These are phyloP conservation scores for Embiotoca jacksoni DNA, from an alignment of 2,113 vertebrate species.

Conservation along the genomic window DNA sequence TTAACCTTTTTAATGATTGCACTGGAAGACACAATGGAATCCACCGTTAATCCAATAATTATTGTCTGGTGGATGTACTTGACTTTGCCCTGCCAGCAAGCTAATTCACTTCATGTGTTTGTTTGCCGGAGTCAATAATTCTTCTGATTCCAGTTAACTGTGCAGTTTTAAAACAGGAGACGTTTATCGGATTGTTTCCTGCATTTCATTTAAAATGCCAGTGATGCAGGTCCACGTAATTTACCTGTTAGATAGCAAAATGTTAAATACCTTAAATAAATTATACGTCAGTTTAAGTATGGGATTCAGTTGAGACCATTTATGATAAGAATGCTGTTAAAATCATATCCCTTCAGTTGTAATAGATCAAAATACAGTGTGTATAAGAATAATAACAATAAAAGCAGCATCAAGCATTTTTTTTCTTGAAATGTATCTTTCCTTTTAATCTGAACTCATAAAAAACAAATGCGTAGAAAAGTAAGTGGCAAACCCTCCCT, in stretches of 20 bases:
- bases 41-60: slow-evolving; percentile 73
- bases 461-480: too few species aligned
- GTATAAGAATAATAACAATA: not conserved
- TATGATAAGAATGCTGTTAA: not conserved
- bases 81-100: slow-evolving; percentile 46
- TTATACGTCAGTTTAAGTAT: not conserved
- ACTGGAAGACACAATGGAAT: slow-evolving; percentile 57
- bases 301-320: not conserved
- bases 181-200: slow-evolving; percentile 40
- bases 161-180: not conserved
- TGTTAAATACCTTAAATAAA: slow-evolving; percentile 3
- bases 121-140: slow-evolving; percentile 63
- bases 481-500: too few species aligned
- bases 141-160: slow-evolving; percentile 58
- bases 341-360: not conserved
- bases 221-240: not conserved
- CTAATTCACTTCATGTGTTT: slow-evolving; percentile 64
- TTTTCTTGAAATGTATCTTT: too few species aligned
- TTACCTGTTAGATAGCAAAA: not conserved
- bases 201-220: slow-evolving; percentile 13
- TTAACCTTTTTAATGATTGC: slow-evolving; percentile 76
- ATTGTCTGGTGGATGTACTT: slow-evolving; percentile 71
- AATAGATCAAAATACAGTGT: not conserved
- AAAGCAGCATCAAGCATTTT: too few species aligned
- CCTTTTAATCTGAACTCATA: too few species aligned